phyloP scores from a whole-genome alignment of 1,140 invertebrate species.

The Drosophila equinoxialis region DNA sequence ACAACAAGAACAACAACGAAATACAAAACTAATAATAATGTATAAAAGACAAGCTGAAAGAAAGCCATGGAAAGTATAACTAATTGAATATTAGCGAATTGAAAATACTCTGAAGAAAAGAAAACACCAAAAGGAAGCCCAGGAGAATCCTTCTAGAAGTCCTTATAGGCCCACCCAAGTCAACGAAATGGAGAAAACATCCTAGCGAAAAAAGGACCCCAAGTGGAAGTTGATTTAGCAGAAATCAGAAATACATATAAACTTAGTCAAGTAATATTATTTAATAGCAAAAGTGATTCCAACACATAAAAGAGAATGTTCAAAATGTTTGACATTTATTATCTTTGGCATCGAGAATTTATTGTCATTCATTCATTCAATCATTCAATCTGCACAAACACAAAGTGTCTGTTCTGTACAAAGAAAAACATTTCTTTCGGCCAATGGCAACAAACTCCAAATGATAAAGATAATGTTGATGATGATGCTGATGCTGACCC shows the following conservation, averaged over 20 bases:
- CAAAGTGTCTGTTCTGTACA: conserved; percentile 10
- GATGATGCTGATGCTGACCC: conserved; percentile 47
- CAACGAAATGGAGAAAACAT: too few species aligned
- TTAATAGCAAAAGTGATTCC: too few species aligned
- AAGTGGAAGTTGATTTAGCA: too few species aligned
- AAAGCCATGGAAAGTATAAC: conserved; percentile 47
- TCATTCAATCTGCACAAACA: too few species aligned
- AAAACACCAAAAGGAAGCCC: too few species aligned
- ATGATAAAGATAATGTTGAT: conserved; percentile 36
- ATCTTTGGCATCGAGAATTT: background rate
- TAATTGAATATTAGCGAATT: conserved; percentile 1
- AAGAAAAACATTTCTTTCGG: conserved; percentile 31
- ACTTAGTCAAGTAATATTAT: too few species aligned
- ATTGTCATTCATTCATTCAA: background rate
- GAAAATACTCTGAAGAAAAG: background rate
- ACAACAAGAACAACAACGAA: conserved; percentile 32
- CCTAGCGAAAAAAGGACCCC: too few species aligned
- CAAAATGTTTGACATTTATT: conserved; percentile 7
- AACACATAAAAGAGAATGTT: too few species aligned
- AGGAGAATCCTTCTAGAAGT: too few species aligned
- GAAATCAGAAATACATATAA: too few species aligned
- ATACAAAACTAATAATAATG: conserved; percentile 31
- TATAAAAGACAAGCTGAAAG: conserved; percentile 48
- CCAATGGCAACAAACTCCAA: conserved; percentile 49
- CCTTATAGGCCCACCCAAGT: too few species aligned